Percentiles rank a stretch among this genome's conserved stretches.
Evolutionary conservation across 2,113 vertebrate species (phyloP).

Genomic region (Isichthys henryi): DNA sequence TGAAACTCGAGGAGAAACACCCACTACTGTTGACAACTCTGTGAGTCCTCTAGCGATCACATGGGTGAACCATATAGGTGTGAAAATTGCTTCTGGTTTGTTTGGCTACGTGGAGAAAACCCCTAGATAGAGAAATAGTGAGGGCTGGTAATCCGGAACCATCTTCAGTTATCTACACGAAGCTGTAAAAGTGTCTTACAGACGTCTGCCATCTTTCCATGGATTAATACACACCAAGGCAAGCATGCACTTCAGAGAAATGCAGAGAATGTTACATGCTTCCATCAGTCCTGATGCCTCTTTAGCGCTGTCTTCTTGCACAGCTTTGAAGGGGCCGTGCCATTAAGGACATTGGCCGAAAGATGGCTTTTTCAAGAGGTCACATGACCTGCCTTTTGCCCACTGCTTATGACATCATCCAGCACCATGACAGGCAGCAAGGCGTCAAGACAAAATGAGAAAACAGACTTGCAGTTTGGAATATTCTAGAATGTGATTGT

Average conservation of each 20-base stretch:
- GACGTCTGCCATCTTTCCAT: background rate
- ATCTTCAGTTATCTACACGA: background rate
- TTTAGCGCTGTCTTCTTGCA: background rate
- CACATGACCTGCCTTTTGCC: background rate
- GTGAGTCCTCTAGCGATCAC: constrained; percentile 2
- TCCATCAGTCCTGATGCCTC: background rate
- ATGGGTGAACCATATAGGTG: constrained; percentile 30
- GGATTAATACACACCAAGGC: background rate
- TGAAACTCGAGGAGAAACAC: background rate
- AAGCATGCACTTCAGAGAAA: background rate
- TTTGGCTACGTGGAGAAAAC: constrained; percentile 32
- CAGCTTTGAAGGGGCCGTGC: background rate
- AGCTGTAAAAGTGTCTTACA: background rate
- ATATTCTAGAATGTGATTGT: background rate
- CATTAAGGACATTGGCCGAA: background rate
- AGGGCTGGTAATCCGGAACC: background rate
- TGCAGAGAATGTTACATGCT: background rate
- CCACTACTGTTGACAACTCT: background rate
- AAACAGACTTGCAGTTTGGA: background rate
- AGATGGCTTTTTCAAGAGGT: background rate
- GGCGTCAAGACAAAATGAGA: background rate
- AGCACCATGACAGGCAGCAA: background rate
- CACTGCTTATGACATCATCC: background rate
- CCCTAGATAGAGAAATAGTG: constrained; percentile 29
- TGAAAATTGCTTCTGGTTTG: constrained; percentile 26